Base-by-base conservation (phyloP, 2,797 vertebrate genomes). In the Poeciliopsis paucimaculata region DNA sequence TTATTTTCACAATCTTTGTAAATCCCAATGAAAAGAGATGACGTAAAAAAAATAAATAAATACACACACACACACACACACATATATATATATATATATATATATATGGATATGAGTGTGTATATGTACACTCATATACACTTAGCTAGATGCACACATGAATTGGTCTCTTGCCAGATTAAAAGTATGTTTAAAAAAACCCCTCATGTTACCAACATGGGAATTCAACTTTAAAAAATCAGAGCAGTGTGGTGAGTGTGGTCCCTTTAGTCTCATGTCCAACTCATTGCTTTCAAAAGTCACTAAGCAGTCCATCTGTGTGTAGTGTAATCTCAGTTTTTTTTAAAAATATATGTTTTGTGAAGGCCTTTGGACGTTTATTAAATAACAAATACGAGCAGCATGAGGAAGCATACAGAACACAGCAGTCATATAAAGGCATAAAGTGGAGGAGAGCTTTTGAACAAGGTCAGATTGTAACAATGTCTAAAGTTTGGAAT, bases 111-210 rank as follows among this genome's bases (percentile, higher is more conserved):
- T 45, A 45, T 11, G 11, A n/a, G n/a, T 43, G 11, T 0, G 11
- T 9, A 41, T 41, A 41, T 41, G 9, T 2, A 11, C 8, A 60
- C 26, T 47, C 23, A 81, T 66, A 80, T 2, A 73, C 72, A 68
- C 75, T 72, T 60, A 83, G 71, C 49, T 36, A 84, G 15, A 74
- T 72, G 12, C 45, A 76, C 16, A 76, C 8, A 2, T 46, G 79
- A 82, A 71, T 88, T 51, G 80, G 85, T 87, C 78, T 72, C 7
- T 82, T 70, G 79, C 7, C 47, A 41, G 51, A 68, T 68, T 57
- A 41, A 68, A 13, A n/a, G 11, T 45, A 73, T 90, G 80, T 90
- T 88, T 87, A 78, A 28, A 0, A 47, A 76, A 85, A 60, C 28
- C 1, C 11, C 16, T 62, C 20, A 62, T 53, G 71, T 45, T 66